Evolutionary conservation across 2,888 invertebrate genomes (phyloP), one percentile per base, ranked within the genome.

Genomic region (Venustoraphidia nigricollis): DNA sequence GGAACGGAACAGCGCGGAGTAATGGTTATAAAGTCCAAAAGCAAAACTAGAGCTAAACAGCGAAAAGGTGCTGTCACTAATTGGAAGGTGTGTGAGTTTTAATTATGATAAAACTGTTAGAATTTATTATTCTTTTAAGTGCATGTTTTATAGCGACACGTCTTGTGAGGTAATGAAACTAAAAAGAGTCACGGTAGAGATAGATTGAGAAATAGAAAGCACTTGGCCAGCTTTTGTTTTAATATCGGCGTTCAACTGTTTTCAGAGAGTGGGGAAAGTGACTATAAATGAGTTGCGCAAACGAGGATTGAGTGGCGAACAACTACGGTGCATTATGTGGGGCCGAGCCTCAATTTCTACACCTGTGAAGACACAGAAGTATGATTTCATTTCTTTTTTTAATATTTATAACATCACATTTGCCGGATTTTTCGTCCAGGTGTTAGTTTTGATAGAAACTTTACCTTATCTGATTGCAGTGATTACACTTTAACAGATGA

Each of bases 11-110:
- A 88, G 56, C 73, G 95, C 39, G 97, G 94, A 1, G 89, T 98
- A 3, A 92, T 98, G 87, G 93, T 97, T 47, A 98, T 98, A 65
- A 98, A 97, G 70, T 88, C 89, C 55, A 94, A 95, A 61, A 89
- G 83, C 54, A 97, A 96, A 68, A 97, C 97, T 0, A 76, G 91
- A 53, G 98, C 98, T 1, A 88, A 89, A 60, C 95, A 96, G 68
- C 74, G 96, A 52, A 97, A 96, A 64, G 94, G 93, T 1, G 97
- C 97, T 3, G 81, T 96, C 2, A 73, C 83, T 46, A 96, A 97
- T 65, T 98, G 98, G 98, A 98, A 96, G 84, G 95, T 92, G 60
- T 56, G 49, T 41, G 3, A 39, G 10, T 48, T 34, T 6, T 6
- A 27, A 27, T 6, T 27, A 27, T 27, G 27, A 27, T 27, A 27